phyloP scores from a whole-genome alignment of 1,140 invertebrate species.

The Drosophila bifasciata region DNA sequence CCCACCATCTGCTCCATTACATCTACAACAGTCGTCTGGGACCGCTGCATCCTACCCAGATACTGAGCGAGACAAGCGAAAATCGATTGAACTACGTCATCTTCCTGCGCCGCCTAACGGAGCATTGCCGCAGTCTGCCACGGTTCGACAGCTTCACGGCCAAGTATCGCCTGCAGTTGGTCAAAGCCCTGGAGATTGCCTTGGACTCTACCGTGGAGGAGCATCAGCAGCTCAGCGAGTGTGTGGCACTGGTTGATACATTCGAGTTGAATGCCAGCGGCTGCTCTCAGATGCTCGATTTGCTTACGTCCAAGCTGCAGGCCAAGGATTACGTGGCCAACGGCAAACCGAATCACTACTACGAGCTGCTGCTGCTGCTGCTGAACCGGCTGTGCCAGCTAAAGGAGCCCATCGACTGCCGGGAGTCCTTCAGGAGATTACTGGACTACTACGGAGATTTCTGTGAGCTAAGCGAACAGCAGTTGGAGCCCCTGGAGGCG shows the following conservation, averaged over 20 bases:
- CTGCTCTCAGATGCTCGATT: constrained; percentile 65
- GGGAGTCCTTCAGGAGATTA: constrained; percentile 45
- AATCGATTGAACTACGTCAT: constrained; percentile 57
- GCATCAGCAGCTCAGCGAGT: constrained; percentile 54
- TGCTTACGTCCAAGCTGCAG: constrained; percentile 45
- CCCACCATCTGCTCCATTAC: constrained; percentile 66
- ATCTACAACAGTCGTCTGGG: constrained; percentile 62
- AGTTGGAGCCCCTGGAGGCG: constrained; percentile 85
- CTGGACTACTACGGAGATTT: constrained; percentile 46
- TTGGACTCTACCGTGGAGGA: constrained; percentile 21
- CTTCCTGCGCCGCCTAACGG: constrained; percentile 60
- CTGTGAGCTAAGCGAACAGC: constrained; percentile 65
- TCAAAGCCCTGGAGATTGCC: constrained; percentile 63
- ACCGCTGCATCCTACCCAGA: constrained; percentile 56
- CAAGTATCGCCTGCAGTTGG: constrained; percentile 70
- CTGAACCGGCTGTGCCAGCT: constrained; percentile 58
- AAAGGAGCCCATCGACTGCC: constrained; percentile 55
- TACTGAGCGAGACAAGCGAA: constrained; percentile 53
- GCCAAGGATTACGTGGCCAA: constrained; percentile 51
- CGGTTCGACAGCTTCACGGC: constrained; percentile 47
- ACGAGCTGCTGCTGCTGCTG: constrained; percentile 56
- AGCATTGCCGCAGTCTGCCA: constrained; percentile 47
- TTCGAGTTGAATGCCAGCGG: constrained; percentile 60
- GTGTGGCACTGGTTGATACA: constrained; percentile 57
- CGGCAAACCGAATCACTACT: constrained; percentile 53